Evolutionary conservation across 2,888 invertebrate genomes (phyloP), one percentile per base, ranked within the genome.

Genomic region (Lydus trimaculatus): DNA sequence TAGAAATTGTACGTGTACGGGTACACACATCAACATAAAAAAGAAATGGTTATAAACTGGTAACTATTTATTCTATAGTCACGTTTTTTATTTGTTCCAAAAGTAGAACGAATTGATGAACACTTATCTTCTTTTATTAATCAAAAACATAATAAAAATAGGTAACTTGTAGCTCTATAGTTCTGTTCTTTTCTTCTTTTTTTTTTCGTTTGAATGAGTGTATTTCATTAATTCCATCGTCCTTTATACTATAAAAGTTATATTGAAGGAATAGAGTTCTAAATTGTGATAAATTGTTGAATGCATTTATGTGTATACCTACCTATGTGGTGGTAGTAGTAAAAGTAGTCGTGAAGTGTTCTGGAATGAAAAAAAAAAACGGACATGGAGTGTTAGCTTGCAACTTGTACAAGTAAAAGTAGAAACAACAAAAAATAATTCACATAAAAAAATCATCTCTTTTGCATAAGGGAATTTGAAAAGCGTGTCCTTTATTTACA

Each of bases 401-500:
- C 74, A 72, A 77, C 72, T 70, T 74, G 71, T 72, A 23, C 56
- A 56, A 48, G 1, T 15, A 2, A 56, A 56, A 23, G n/a, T n/a
- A n/a, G n/a, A n/a, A 23, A 20, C 4, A 48, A 48, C n/a, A 20
- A 48, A 8, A 17, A 8, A 20, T 17, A 72, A 6, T 17, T 17
- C n/a, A 7, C 72, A 72, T 72, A 72, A 73, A 77, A 75, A 73
- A 70, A 63, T 33, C 66, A 25, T 71, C 73, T 73, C 72, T 78
- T 78, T 78, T 76, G 76, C 76, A 78, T 78, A 56, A 23, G 23
- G 73, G 71, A 75, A 75, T 77, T 78, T 77, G 75, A 76, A 81
- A 79, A 79, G 81, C 79, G 77, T 79, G 80, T 81, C 81, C 80
- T 82, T 82, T 82, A 82, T 82, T 82, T 82, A 82, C 81, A 81